Base-by-base conservation (phyloP, 2,797 vertebrate species). In the Lagocephalus sceleratus region DNA sequence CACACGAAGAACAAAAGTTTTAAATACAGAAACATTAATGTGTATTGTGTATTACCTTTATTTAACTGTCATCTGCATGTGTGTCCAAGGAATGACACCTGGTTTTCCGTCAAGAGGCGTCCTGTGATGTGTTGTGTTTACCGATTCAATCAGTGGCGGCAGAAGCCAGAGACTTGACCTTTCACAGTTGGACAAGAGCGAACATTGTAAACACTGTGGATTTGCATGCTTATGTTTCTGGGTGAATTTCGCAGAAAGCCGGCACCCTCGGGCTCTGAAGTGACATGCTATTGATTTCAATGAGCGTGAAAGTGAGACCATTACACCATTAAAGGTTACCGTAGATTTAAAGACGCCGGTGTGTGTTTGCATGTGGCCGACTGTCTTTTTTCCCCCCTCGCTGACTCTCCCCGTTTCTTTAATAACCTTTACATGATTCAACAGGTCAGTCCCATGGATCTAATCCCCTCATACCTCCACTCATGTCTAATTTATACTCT, bases 401-500 rank as follows among this genome's bases (percentile, higher is more conserved):
- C 21, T 12, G 32, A 52, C 61, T 64, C 57, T 60, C 53, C 19
- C 39, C 38, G 60, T 60, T 70, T 61, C 64, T 68, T 54, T 66
- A 69, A 71, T 69, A 76, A 66, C 62, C 68, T 77, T 78, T 84
- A 54, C 69, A 84, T 83, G 75, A 87, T 86, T 88, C 85, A 85
- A 79, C 75, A 83, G 76, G 85, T 88, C 76, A 84, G 82, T 85
- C 81, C 79, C 76, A 59, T 63, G 79, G 75, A 67, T 78, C 71
- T 84, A 81, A 87, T 86, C 78, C 74, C 57, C 72, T 86, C 77
- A 84, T 86, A 67, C 82, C 79, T 84, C 78, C 73, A 55, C 71
- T 86, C 77, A 84, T 86, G 65, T 83, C 79, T 85, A 79, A 84
- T 86, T 86, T 63, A 87, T 78, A 66, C 67, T 78, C 64, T 79